Conservation (phyloP, 2,113 vertebrate genomes). For the Notechis scutatus region DNA sequence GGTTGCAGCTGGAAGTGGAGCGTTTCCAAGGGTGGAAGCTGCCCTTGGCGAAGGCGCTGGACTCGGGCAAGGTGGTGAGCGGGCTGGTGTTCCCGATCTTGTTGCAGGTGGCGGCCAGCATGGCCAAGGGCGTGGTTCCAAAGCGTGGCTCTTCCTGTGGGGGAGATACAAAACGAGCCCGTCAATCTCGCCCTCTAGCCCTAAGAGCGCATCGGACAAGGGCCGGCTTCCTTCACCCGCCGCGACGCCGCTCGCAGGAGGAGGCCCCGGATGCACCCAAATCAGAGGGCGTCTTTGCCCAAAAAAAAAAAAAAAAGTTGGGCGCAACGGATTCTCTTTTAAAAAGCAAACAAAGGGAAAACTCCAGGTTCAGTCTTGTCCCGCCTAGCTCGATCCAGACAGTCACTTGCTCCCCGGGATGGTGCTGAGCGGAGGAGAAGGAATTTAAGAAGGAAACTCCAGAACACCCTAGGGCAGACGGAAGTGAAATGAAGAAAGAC, state of each 20-base stretch:
- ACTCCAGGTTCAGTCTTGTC: constrained; percentile 19
- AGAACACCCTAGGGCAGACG: not conserved
- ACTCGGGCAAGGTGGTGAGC: constrained; percentile 92
- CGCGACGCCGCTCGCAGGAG: not conserved
- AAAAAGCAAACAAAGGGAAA: not conserved
- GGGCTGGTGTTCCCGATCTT: constrained; percentile 99
- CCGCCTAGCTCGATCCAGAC: not conserved
- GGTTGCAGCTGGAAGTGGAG: constrained; percentile 93
- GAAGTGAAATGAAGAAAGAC: not conserved
- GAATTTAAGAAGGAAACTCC: not conserved
- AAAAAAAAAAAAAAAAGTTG: not conserved
- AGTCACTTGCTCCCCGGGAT: not conserved
- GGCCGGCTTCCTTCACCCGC: not conserved
- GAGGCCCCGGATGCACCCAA: not conserved
- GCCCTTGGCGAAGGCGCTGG: constrained; percentile 95
- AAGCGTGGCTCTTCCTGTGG: constrained; percentile 96
- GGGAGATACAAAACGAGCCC: constrained; percentile 68
- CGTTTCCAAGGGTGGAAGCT: constrained; percentile 99
- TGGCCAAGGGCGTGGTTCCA: constrained; percentile 97
- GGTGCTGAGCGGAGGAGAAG: not conserved
- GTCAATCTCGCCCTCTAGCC: constrained; percentile 53
- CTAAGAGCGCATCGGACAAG: not conserved
- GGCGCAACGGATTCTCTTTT: not conserved
- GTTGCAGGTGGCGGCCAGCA: constrained; percentile 99
- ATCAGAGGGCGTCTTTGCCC: not conserved